Base-by-base conservation (phyloP, 2,113 vertebrate genomes). In the Mastomys coucha region DNA sequence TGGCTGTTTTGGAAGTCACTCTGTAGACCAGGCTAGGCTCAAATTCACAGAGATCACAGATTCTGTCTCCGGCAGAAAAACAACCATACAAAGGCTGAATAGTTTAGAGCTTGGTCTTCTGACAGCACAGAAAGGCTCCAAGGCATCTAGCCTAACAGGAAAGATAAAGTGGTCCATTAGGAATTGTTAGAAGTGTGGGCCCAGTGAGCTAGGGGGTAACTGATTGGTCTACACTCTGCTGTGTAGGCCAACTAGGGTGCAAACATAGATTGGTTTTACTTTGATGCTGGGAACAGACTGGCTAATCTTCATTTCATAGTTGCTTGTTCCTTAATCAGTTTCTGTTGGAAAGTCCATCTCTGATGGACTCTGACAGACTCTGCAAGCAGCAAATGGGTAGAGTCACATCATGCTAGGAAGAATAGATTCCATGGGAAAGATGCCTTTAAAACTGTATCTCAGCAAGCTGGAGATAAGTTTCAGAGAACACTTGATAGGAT, bases 401-500 rank as follows among this genome's bases (percentile, higher is more conserved):
- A 73, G 14, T 82, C 17, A 70, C 45, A 82, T 20, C 17, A 69
- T 70, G 5, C 60, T 75, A 42, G 88, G n/a, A 96, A 91, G 63
- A 70, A 84, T 56, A 36, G n/a, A 33, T 6, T 19, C 13, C 4
- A 31, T 67, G 81, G 75, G 49, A 93, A 94, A 80, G 7, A 2
- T 10, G 3, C 60, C 58, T 95, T 86, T 96, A 84, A 88, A 90
- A 70, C 90, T 88, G 39, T 49, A 93, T 90, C 76, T 63, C 70
- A 28, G 12, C 75, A 5, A 65, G 22, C 78, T 84, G 31, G 65
- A 92, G 36, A 88, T 26, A 91, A 80, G n/a, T 70, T 19, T 13
- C 77, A 58, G 8, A 33, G 0, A 92, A 51, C 51, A 85, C 3
- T 51, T 20, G 92, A 36, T 73, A 93, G 10, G 19, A 72, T 76